phyloP scores from a whole-genome alignment of 2,113 vertebrate genomes.

The Willisornis vidua region DNA sequence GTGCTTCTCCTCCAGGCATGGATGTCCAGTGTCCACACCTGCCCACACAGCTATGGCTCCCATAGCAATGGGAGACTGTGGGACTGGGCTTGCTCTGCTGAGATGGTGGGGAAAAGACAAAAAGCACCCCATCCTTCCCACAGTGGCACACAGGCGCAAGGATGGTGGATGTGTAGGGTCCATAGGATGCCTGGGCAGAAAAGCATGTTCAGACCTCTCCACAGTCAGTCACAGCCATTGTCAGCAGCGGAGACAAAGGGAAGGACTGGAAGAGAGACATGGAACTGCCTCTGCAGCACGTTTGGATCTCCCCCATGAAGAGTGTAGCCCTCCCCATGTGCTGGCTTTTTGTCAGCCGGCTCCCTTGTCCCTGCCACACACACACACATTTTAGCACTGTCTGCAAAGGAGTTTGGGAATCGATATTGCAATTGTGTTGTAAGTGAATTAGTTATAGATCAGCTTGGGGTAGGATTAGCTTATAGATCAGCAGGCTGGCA shows the following conservation, averaged over 20 bases:
- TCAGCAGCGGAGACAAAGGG: background rate
- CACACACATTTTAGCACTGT: slow-evolving; percentile 51
- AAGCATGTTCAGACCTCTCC: background rate
- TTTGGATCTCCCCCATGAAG: background rate
- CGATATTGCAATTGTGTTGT: slow-evolving; percentile 74
- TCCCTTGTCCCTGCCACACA: background rate
- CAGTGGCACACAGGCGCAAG: fast-evolving
- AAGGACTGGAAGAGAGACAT: background rate
- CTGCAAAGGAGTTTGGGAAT: slow-evolving; percentile 72
- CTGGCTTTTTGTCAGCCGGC: background rate
- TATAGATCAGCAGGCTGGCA: slow-evolving; percentile 69
- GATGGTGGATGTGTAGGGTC: background rate
- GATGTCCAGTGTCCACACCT: background rate
- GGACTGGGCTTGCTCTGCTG: background rate
- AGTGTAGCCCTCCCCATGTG: background rate
- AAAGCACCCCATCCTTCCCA: background rate
- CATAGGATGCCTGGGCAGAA: background rate
- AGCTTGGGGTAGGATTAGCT: slow-evolving; percentile 70
- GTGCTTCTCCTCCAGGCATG: background rate
- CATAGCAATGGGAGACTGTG: fast-evolving
- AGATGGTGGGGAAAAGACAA: background rate
- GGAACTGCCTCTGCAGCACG: background rate
- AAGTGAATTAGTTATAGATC: slow-evolving; percentile 78
- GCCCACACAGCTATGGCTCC: background rate
- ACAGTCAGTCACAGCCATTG: background rate